Conservation (phyloP, 2,888 invertebrate genomes). For the Tetranychus piercei region DNA sequence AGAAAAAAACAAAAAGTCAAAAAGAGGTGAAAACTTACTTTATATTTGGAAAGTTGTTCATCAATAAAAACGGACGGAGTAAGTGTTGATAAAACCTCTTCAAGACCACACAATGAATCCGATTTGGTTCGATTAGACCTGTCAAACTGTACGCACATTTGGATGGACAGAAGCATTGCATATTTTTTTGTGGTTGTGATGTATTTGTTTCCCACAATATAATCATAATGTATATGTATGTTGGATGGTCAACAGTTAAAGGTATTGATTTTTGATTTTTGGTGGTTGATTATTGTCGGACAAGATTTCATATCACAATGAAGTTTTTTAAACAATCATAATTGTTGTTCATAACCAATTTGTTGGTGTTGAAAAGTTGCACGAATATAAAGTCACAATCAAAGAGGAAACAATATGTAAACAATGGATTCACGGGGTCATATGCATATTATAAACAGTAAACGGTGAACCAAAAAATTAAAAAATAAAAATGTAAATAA, state of each 20-base stretch:
- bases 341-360: no score
- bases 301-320: no score
- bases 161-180: slow-evolving; percentile 24
- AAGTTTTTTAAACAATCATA: no score
- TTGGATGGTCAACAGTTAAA: neutral
- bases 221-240: neutral
- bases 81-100: slow-evolving; percentile 37
- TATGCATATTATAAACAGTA: no score
- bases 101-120: slow-evolving; percentile 37
- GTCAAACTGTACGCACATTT: slow-evolving; percentile 35
- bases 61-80: slow-evolving; percentile 40
- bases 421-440: no score
- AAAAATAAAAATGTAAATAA: no score
- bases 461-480: no score
- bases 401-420: no score
- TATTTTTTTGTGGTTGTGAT: neutral
- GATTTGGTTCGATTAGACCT: slow-evolving; percentile 38
- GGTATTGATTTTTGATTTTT: no score
- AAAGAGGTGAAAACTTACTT: slow-evolving; percentile 29
- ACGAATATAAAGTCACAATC: no score
- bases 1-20: neutral
- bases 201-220: neutral
- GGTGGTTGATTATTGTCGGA: no score
- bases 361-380: no score
- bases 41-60: slow-evolving; percentile 38